Evolutionary conservation across 2,797 vertebrate species (phyloP).

Genomic region (Lepilemur septentrionalis): DNA sequence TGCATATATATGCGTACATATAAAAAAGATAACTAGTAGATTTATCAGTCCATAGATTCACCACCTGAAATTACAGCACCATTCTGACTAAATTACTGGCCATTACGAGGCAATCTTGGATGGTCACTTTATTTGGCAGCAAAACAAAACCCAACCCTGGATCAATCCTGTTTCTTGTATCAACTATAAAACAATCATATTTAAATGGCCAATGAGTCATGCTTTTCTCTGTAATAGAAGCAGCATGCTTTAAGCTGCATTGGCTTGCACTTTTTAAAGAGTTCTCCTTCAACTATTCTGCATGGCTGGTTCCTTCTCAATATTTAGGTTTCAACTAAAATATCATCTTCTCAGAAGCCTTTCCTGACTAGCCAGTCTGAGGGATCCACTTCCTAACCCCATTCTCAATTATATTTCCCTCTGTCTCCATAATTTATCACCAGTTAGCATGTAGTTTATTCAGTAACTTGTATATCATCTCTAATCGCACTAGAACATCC

Average conservation of each 20-base stretch:
- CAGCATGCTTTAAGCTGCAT: not conserved
- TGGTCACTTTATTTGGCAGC: not conserved
- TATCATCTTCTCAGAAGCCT: not conserved
- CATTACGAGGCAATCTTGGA: not conserved
- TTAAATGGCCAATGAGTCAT: not conserved
- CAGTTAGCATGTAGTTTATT: not conserved
- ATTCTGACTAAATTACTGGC: not conserved
- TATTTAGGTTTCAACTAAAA: not conserved
- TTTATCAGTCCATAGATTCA: not conserved
- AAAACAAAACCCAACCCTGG: not conserved
- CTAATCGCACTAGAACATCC: not conserved
- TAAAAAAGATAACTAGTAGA: not conserved
- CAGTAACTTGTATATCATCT: not conserved
- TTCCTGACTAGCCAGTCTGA: not conserved
- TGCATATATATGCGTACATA: too few relatives aligned
- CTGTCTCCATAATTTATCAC: not conserved
- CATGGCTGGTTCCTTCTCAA: not conserved
- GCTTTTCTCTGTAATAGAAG: not conserved
- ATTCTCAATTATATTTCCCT: not conserved
- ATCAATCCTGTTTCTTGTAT: not conserved
- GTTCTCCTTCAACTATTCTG: not conserved
- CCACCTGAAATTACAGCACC: not conserved
- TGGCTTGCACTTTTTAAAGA: not conserved
- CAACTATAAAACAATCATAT: not conserved
- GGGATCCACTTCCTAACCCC: not conserved